Base-by-base conservation (phyloP, 64 coral and sea anemone species). In the Montipora capricornis region DNA sequence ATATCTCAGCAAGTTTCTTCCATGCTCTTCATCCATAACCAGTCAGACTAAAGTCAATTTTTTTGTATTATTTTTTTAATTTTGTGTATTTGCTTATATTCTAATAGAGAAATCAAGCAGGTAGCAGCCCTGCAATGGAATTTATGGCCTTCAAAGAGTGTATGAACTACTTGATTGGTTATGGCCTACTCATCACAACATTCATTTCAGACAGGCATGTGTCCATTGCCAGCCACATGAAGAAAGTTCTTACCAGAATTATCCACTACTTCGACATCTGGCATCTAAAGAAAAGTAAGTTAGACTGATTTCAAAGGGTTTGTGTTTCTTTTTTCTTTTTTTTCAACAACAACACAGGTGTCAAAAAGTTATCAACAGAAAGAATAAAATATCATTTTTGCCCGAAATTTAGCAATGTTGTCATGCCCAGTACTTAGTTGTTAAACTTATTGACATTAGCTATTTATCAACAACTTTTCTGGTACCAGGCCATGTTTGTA, bases 241-340 rank as follows among this genome's bases (percentile, higher is more conserved):
- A 47, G 11, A 73, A 70, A 49, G 11, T 49, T 20, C 48, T 88
- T 16, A 53, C 66, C 17, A 75, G 47, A 46, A 87, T 87, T 20
- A 87, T 14, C 13, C 83, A 87, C 67, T 87, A 87, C 20, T 74
- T 87, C 15, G 83, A 87, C 47, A 49, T 87, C 15, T 87, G 83
- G 83, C 83, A 87, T 73, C 66, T 87, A 47, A 87, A 87, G 47
- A 87, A 87, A 87, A 87, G 81, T 83, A 83, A 66, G 81, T 19
- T 68, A 68, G 5, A 68, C 17, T 68, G 15, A 68, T 68, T 68
- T 68, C 64, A 68, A 68, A 68, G 2, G 17, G 64, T 68, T 68
- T 68, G 8, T 68, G 64, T 68, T 68, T 12, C 64, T 11, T 68
- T 68, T 19, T 68, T 16, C 64, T 59, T 59, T 59, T 12, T 59